Evolutionary conservation across 1,140 invertebrate genomes (phyloP), one percentile per base, ranked within the genome.

Genomic region (Bombus confusus): DNA sequence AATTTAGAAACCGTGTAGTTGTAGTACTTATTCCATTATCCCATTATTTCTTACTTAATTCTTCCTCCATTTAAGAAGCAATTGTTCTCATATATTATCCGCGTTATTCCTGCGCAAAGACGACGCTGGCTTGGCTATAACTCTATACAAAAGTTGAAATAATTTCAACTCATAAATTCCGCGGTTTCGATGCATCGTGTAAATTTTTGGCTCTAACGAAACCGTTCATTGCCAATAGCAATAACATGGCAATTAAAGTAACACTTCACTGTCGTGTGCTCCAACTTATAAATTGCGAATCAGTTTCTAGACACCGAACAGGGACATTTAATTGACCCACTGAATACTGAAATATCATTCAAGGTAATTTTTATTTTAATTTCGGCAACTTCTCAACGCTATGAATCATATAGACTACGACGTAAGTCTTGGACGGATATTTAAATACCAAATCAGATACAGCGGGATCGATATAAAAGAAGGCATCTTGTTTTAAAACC

Each of bases 31-130:
- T 75, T 75, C 73, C 43, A 75, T 75, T 75, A 75, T 52, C 43
- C 43, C 43, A 52, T 75, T 75, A 75, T 75, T 75, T 75, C 73
- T 75, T 75, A 52, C 73, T 75, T 75, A 75, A 75, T 75, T 75
- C 73, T 52, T 75, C 73, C 47, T 52, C n/a, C 43, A 37, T 47
- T 75, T 75, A 47, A 34, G 41, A 43, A 74, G 41, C 41, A 74
- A 74, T 74, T 74, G 41, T 74, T 74, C 72, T 31, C n/a, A 31
- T 47, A 47, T 31, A 74, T 74, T 74, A 47, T 74, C 41, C n/a
- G 13, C 72, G 69, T 34, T 47, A 25, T 18, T 74, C 13, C 10
- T 6, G 41, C 9, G 2, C 41, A 25, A 47, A 12, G 18, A 22
- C 4, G 12, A 15, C 39, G 39, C 22, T 41, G 5, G n/a, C 18